Evolutionary conservation across 2,113 vertebrate species (phyloP), one percentile per base, ranked within the genome.

Genomic region (Plestiodon gilberti): DNA sequence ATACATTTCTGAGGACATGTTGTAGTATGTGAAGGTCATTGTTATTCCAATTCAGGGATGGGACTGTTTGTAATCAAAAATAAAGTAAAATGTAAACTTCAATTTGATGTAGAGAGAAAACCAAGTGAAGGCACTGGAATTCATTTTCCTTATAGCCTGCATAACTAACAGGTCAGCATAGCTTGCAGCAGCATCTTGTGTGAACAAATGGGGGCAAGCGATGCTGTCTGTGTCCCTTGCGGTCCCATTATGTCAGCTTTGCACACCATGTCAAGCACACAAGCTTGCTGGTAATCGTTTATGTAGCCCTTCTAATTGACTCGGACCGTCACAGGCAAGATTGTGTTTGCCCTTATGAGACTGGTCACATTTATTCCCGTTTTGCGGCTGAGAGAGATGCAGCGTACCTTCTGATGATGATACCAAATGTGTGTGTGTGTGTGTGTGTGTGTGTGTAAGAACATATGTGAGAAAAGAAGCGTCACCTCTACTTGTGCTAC

Each of bases 51-150:
- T 65, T 67, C 1, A 0, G 0, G 70, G 28, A 38, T 78, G 73
- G 40, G 13, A 82, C 78, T 30, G 28, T 61, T 15, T 43, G 1
- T 10, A 6, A 0, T 0, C 17, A 20, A 35, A 2, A 3, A 83
- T 73, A 15, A n/a, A 87, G 78, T 71, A 52, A 28, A 74, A 67
- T 43, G 69, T n/a, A 22, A 57, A 6, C 30, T 90, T 93, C 75
- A 59, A 25, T 52, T 33, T 11, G 59, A 14, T 55, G 1, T 1
- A 7, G 20, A 23, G 78, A 70, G 74, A 40, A 10, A 18, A 20
- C 52, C 4, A 11, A 35, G 43, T 10, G 1, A 23, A 8, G 13
- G n/a, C 13, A 2, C 6, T 1, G 38, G 0, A 0, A 11, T 43
- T n/a, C 43, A 25, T 57, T 25, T 55, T 67, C 18, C 48, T 48